Evolutionary conservation across 2,888 invertebrate species (phyloP).

Genomic region (Cremastinae sp.): DNA sequence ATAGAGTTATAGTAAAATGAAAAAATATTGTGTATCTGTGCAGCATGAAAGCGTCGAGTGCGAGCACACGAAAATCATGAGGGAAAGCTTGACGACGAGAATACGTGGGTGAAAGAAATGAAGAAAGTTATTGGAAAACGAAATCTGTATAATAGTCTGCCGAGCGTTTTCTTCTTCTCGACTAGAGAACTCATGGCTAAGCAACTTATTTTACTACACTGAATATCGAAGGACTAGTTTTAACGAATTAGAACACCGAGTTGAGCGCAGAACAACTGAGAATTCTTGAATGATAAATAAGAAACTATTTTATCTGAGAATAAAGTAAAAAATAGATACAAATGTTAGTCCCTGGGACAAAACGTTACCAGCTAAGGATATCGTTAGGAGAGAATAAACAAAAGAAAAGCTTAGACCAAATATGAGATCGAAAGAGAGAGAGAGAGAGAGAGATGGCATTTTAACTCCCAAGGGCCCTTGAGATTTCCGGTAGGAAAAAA

Average conservation of each 20-base stretch:
- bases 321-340: slow-evolving; percentile 35
- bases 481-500: slow-evolving; percentile 55
- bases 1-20: slow-evolving; percentile 44
- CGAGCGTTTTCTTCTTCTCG: slow-evolving; percentile 37
- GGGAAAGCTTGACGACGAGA: slow-evolving; percentile 36
- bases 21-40: slow-evolving; percentile 65
- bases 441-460: slow-evolving; percentile 34
- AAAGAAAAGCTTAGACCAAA: slow-evolving; percentile 60
- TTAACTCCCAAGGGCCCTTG: slow-evolving; percentile 50
- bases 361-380: slow-evolving; percentile 55
- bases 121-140: slow-evolving; percentile 33
- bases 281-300: slow-evolving; percentile 22
- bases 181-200: slow-evolving; percentile 46
- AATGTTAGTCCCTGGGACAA: slow-evolving; percentile 48
- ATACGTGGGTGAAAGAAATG: slow-evolving; percentile 11
- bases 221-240: slow-evolving; percentile 43
- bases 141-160: slow-evolving; percentile 47
- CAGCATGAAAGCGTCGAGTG: slow-evolving; percentile 64
- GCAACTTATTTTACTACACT: slow-evolving; percentile 61
- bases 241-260: slow-evolving; percentile 57
- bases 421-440: slow-evolving; percentile 47
- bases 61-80: slow-evolving; percentile 63
- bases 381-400: slow-evolving; percentile 51
- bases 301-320: slow-evolving; percentile 50
- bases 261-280: slow-evolving; percentile 36